A percentile compares a stretch with the other conserved stretches of the same genome.
Conservation (phyloP, 2,113 vertebrate genomes). For the Python bivittatus region DNA sequence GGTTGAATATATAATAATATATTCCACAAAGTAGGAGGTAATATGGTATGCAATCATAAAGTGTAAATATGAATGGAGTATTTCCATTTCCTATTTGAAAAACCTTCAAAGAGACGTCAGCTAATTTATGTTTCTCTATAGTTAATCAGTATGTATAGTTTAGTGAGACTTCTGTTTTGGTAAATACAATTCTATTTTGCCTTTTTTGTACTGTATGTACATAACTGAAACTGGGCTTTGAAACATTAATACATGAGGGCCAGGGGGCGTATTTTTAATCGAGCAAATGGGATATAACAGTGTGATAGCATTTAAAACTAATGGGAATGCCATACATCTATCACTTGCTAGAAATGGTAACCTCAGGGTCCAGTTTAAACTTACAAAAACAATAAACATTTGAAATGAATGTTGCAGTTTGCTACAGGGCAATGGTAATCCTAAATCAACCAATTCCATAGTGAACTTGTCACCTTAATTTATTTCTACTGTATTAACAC, state of each 20-base stretch:
- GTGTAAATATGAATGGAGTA: not conserved
- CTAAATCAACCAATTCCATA: not conserved
- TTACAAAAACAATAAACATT: conserved; percentile 27
- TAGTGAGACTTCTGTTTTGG: not conserved
- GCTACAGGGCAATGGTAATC: not conserved
- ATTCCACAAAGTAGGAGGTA: not conserved
- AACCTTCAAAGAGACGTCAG: not conserved
- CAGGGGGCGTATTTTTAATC: conserved; percentile 34
- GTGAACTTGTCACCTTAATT: not conserved
- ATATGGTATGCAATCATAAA: not conserved
- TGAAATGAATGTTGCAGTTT: conserved; percentile 9
- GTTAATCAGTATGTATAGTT: not conserved
- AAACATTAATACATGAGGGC: conserved; percentile 31
- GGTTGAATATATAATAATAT: not conserved
- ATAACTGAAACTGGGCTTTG: conserved; percentile 30
- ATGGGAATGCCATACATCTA: conserved; percentile 14
- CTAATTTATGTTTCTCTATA: conserved; percentile 17
- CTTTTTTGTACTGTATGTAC: not conserved
- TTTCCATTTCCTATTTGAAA: not conserved
- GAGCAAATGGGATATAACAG: conserved; percentile 25
- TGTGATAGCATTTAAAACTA: conserved; percentile 18
- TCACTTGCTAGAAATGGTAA: conserved; percentile 33
- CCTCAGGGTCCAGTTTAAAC: not conserved
- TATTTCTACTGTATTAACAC: not conserved
- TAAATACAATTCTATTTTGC: conserved; percentile 10